Percentiles rank a stretch among this genome's conserved stretches.
phyloP scores from a whole-genome alignment of 2,888 invertebrate species.

The Amphiduros pacificus region DNA sequence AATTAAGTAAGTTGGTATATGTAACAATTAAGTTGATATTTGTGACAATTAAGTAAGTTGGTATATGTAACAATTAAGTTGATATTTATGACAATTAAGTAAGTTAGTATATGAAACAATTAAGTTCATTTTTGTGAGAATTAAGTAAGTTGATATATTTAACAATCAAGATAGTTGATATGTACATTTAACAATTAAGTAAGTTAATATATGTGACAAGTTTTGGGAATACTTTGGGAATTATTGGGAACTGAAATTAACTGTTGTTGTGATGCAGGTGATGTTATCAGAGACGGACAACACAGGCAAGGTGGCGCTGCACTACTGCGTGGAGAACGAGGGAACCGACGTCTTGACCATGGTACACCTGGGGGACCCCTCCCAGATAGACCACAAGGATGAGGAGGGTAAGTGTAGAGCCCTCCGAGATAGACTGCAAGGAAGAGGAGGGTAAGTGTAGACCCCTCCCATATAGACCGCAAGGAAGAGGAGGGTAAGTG shows the following conservation, averaged over 20 bases:
- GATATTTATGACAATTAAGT: no score
- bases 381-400: slow-evolving; percentile 55
- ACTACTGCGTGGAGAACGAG: slow-evolving; percentile 81
- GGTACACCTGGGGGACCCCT: slow-evolving; percentile 79
- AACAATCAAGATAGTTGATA: not conserved
- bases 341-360: slow-evolving; percentile 71
- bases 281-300: slow-evolving; percentile 34
- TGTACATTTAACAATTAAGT: not conserved
- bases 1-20: no score
- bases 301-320: slow-evolving; percentile 72
- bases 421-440: no score
- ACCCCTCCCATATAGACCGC: no score
- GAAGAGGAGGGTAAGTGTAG: no score
- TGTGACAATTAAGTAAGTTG: no score
- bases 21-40: no score
- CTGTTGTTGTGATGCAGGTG: slow-evolving; percentile 22
- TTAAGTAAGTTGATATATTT: no score
- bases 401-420: no score
- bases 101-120: no score
- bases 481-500: no score
- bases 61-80: no score
- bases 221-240: not conserved
- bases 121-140: not conserved
- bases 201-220: not conserved
- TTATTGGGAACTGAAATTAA: not conserved